Percentiles rank a stretch among this genome's conserved stretches.
Conservation (phyloP, 1,140 invertebrate species). For the Lepidostoma basale region DNA sequence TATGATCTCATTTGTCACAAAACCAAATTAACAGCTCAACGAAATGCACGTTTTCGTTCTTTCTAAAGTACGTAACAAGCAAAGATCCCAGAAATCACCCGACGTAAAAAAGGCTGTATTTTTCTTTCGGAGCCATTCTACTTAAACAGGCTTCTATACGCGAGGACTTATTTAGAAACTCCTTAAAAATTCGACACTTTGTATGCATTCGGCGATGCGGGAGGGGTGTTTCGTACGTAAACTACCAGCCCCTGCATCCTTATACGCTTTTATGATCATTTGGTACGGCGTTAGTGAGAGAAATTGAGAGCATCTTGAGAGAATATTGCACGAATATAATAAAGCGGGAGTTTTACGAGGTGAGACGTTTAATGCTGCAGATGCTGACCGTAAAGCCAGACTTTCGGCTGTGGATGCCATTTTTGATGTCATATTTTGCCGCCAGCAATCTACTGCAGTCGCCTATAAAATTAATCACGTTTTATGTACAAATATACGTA, state of each 20-base stretch:
- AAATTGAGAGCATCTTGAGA: conserved; percentile 20
- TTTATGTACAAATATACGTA: too few relatives aligned
- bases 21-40: background rate
- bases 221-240: background rate
- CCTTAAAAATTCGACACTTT: conserved; percentile 29
- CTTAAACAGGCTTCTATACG: background rate
- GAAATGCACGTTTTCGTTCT: background rate
- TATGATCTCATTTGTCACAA: background rate
- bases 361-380: conserved; percentile 28
- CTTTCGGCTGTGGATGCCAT: too few relatives aligned
- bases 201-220: conserved; percentile 26
- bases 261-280: conserved; percentile 23
- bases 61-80: background rate
- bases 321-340: conserved; percentile 12
- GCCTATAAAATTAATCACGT: too few relatives aligned
- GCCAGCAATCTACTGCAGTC: too few relatives aligned
- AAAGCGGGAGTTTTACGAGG: conserved; percentile 13
- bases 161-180: background rate
- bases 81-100: background rate
- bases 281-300: conserved; percentile 10
- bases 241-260: conserved; percentile 13
- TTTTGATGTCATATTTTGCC: too few relatives aligned
- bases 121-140: background rate
- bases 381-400: conserved; percentile 8
- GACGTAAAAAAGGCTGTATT: background rate